phyloP scores from a whole-genome alignment of 1,140 invertebrate species.

The Homalodisca vitripennis region DNA sequence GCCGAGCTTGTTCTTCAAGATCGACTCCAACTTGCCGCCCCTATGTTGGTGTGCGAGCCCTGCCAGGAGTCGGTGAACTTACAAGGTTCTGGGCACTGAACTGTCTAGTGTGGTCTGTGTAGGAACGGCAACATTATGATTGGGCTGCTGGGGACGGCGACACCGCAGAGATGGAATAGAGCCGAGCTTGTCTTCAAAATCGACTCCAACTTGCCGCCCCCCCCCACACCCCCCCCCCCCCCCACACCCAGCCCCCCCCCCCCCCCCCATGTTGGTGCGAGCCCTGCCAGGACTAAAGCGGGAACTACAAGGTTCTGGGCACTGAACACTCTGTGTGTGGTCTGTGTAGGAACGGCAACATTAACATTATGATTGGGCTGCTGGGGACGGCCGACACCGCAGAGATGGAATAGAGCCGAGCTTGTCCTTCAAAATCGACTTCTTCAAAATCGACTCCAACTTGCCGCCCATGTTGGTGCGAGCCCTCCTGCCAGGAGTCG shows the following conservation, averaged over 20 bases:
- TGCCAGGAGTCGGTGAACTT: slow-evolving; percentile 65
- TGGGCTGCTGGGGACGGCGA: slow-evolving; percentile 33
- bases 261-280: slow-evolving; percentile 62
- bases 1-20: slow-evolving; percentile 32
- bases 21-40: slow-evolving; percentile 47
- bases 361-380: slow-evolving; percentile 31
- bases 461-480: slow-evolving; percentile 54
- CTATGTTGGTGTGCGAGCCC: slow-evolving; percentile 45
- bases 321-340: background rate
- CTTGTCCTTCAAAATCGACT: no score
- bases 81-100: slow-evolving; percentile 66
- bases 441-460: slow-evolving; percentile 48
- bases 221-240: no score
- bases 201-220: slow-evolving; percentile 59
- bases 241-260: slow-evolving; percentile 55
- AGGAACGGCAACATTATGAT: slow-evolving; percentile 30
- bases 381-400: slow-evolving; percentile 32
- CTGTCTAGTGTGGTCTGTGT: no score
- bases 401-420: slow-evolving; percentile 13
- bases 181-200: slow-evolving; percentile 33
- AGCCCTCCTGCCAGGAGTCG: slow-evolving; percentile 64
- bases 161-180: slow-evolving; percentile 10
- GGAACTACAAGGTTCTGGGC: slow-evolving; percentile 65
- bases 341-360: slow-evolving; percentile 20
- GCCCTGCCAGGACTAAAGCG: slow-evolving; percentile 64